Base-by-base conservation (phyloP, 1,140 invertebrate genomes). In the Drosophila pandora region DNA sequence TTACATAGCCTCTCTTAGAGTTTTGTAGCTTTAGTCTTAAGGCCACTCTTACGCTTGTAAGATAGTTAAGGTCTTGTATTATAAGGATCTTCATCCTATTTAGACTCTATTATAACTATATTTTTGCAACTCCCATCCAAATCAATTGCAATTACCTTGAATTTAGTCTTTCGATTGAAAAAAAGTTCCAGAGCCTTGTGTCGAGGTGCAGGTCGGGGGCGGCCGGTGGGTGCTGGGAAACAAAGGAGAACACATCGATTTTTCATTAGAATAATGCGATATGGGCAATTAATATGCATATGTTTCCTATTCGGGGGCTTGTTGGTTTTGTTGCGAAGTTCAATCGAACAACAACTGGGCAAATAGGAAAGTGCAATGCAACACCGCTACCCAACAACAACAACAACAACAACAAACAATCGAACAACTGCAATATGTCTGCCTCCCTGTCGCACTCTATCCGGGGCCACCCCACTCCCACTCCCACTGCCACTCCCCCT, bases 221-320 rank as follows among this genome's bases (percentile, higher is more conserved):
- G n/a, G 41, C 6, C 12, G 4, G 3, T 9, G 8, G 17, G 21
- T 10, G 43, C 9, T 9, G 3, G 8, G 21, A 13, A 52, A 68
- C 65, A 64, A 48, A 59, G 28, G 32, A 45, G 30, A 57, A 60
- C 58, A 32, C 34, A 17, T 17, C 23, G 57, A 63, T 69, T 62
- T 57, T 82, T 83, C 79, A 79, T 78, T 82, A 75, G 83, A 85
- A 84, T 76, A 61, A 59, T 65, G 59, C 50, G 59, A 59, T 63
- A 74, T 75, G 54, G 80, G 78, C 70, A 87, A 87, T 87, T 87
- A 87, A 87, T 87, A 87, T 87, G 78, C 82, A 87, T 82, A 75
- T 87, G 82, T 82, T 87, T 85, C 60, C 53, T 56, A 68, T 79
- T 54, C 61, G 48, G 32, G 17, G 50, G 55, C 69, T 57, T 69